Evolutionary conservation across 2,797 vertebrate species (phyloP).

Genomic region (Cebuella pygmaea): DNA sequence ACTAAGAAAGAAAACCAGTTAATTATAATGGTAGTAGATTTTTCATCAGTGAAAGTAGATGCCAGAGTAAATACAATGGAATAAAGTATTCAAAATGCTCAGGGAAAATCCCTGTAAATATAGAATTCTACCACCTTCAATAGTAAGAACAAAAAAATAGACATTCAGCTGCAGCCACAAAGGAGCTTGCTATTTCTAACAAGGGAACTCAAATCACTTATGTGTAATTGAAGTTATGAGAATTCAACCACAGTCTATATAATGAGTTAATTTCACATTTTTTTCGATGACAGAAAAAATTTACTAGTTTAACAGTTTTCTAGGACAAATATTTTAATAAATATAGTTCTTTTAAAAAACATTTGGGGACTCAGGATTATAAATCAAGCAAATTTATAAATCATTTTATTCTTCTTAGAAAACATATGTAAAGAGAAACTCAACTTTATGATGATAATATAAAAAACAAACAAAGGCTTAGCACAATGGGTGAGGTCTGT

Average conservation of each 20-base stretch:
- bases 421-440: neutral
- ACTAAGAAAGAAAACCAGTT: neutral
- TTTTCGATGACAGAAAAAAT: neutral
- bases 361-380: neutral
- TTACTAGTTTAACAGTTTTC: neutral
- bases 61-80: neutral
- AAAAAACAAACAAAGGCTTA: neutral
- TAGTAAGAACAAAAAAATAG: neutral
- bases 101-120: neutral
- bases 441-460: neutral
- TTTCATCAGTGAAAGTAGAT: neutral
- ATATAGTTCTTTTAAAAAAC: neutral
- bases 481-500: neutral
- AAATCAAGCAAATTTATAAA: neutral
- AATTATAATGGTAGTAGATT: neutral
- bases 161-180: neutral
- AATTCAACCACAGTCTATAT: neutral
- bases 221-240: neutral
- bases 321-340: neutral
- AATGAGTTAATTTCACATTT: neutral
- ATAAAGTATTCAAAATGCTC: slow-evolving; percentile 10
- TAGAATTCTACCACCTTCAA: neutral
- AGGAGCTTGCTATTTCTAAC: neutral
- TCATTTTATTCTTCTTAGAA: neutral
- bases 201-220: neutral